Percentiles rank a stretch among this genome's conserved stretches.
phyloP scores from a whole-genome alignment of 1,140 invertebrate genomes.

The Holcopasites calliopsidis region DNA sequence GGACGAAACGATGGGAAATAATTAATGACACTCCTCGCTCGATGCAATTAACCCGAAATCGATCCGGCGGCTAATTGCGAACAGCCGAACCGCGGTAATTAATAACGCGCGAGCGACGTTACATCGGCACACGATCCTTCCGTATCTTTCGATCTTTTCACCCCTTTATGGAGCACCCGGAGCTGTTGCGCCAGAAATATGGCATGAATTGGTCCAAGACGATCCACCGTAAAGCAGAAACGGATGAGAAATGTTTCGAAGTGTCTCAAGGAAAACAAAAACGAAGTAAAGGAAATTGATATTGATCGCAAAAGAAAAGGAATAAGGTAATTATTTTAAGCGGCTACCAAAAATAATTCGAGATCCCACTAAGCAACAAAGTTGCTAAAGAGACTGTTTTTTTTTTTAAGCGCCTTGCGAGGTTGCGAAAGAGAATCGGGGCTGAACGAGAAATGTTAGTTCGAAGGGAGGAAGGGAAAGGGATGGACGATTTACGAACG shows the following conservation, averaged over 20 bases:
- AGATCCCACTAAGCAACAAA: too few species aligned
- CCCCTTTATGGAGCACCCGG: neutral
- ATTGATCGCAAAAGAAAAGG: too few species aligned
- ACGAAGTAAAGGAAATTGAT: too few species aligned
- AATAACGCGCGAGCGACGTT: constrained; percentile 72
- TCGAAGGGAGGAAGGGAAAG: neutral
- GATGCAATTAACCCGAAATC: constrained; percentile 73
- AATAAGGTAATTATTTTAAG: too few species aligned
- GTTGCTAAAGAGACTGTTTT: too few species aligned
- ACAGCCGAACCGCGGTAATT: constrained; percentile 72
- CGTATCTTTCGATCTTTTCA: constrained; percentile 13
- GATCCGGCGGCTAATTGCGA: constrained; percentile 76
- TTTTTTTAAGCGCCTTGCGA: too few species aligned
- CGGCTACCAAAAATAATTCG: too few species aligned
- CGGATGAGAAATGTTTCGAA: too few species aligned
- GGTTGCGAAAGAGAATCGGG: neutral
- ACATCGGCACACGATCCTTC: constrained; percentile 62
- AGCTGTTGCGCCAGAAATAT: neutral
- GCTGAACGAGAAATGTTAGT: neutral
- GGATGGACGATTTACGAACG: neutral
- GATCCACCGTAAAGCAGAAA: too few species aligned
- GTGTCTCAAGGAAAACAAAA: too few species aligned
- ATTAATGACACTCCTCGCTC: constrained; percentile 64
- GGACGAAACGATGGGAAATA: constrained; percentile 61
- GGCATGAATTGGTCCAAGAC: constrained; percentile 6